Evolutionary conservation across 2,797 vertebrate species (phyloP).

Genomic region (Muraenolepis orangiensis): DNA sequence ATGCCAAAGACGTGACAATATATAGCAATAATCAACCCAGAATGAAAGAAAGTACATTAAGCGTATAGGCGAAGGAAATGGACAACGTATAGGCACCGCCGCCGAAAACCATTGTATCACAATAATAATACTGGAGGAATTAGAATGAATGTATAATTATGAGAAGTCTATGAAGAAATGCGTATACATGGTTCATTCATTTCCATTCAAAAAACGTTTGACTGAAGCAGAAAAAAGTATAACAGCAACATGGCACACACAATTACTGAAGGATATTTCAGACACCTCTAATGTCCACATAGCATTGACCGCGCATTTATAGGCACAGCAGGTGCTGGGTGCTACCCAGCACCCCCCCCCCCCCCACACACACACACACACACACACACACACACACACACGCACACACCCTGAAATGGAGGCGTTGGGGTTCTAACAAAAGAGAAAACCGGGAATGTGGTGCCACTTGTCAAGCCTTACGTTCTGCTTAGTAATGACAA

Average conservation of each 20-base stretch:
- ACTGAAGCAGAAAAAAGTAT: background rate
- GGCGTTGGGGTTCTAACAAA: constrained; percentile 16
- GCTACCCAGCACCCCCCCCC: background rate
- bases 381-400: background rate
- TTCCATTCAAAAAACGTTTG: background rate
- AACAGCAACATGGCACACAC: constrained; percentile 6
- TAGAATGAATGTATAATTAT: background rate
- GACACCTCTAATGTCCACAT: constrained; percentile 62
- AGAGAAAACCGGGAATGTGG: constrained; percentile 54
- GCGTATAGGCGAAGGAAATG: constrained; percentile 8
- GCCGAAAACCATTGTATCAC: background rate
- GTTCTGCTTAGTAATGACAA: constrained; percentile 69
- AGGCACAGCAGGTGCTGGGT: constrained; percentile 64
- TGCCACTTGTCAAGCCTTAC: constrained; percentile 60
- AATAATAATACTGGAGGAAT: too few relatives aligned
- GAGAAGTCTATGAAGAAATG: background rate
- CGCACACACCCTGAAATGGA: constrained; percentile 23
- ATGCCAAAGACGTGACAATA: constrained; percentile 54
- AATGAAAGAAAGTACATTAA: constrained; percentile 42
- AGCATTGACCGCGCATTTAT: constrained; percentile 61
- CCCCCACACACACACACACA: background rate
- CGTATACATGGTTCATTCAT: background rate
- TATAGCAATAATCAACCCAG: constrained; percentile 69
- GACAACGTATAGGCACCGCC: background rate
- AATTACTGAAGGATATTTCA: constrained; percentile 58